A percentile compares a stretch with the other conserved stretches of the same genome.
Conservation (phyloP, 2,888 invertebrate genomes). For the Chrysina gloriosa region DNA sequence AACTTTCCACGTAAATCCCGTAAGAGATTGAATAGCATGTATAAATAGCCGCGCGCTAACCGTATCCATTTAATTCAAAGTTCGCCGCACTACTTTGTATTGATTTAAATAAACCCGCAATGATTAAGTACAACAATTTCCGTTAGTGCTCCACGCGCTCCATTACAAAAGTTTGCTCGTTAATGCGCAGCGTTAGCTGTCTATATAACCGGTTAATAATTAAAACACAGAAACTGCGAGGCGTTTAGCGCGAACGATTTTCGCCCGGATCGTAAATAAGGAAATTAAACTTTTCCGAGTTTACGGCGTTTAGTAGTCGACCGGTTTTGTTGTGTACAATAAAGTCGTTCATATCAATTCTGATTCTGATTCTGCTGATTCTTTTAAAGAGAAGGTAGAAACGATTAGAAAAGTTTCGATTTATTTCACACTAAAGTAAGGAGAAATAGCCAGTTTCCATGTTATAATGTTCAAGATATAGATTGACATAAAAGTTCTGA, state of each 20-base stretch:
- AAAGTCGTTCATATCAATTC: not conserved
- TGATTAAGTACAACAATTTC: slow-evolving; percentile 33
- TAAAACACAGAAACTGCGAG: slow-evolving; percentile 4
- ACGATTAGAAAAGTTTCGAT: no score
- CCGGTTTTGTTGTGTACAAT: no score
- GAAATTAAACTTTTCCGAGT: not conserved
- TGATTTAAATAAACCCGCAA: slow-evolving; percentile 35
- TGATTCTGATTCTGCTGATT: no score
- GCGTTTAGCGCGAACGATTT: slow-evolving; percentile 2
- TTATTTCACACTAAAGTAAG: no score
- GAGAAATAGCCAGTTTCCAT: no score
- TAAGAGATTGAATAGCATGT: slow-evolving; percentile 28
- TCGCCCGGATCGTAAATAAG: not conserved
- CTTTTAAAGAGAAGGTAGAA: no score
- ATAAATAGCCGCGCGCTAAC: slow-evolving; percentile 25
- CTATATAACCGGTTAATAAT: slow-evolving; percentile 4
- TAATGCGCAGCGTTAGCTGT: not conserved
- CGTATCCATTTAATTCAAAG: slow-evolving; percentile 37
- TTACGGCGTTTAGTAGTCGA: not conserved
- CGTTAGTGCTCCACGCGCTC: not conserved
- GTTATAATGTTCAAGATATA: no score
- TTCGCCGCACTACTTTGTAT: slow-evolving; percentile 29
- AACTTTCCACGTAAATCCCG: slow-evolving; percentile 25
- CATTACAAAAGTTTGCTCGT: slow-evolving; percentile 14
- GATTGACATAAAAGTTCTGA: no score